phyloP scores from a whole-genome alignment of 2,888 invertebrate species.

The Idaea dimidiata region DNA sequence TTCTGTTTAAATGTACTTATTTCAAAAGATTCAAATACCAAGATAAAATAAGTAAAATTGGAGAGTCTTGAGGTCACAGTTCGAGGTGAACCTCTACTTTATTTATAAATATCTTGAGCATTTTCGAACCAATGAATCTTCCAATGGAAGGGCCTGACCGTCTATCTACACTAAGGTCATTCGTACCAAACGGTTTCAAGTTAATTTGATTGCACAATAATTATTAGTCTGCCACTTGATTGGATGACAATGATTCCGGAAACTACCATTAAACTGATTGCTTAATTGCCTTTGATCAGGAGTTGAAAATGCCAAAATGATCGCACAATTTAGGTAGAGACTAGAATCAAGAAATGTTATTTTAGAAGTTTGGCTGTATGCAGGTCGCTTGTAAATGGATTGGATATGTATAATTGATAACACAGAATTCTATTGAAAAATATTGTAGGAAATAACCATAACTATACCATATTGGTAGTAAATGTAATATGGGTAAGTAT shows the following conservation, averaged over 20 bases:
- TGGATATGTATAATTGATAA: no score
- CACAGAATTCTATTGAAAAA: no score
- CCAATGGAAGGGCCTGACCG: neutral
- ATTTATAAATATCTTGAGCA: conserved; percentile 14
- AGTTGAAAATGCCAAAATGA: no score
- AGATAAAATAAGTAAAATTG: neutral
- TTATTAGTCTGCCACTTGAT: conserved; percentile 6
- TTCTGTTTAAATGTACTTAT: no score
- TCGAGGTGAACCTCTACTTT: neutral
- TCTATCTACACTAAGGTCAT: neutral
- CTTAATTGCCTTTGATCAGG: neutral
- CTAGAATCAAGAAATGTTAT: no score
- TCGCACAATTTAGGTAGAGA: no score
- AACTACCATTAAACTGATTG: neutral
- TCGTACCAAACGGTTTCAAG: neutral
- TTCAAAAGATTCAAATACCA: no score
- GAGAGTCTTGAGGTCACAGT: neutral
- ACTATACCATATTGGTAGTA: no score
- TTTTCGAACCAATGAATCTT: conserved; percentile 5
- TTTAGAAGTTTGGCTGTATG: no score
- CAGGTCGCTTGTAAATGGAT: no score
- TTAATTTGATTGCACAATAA: neutral
- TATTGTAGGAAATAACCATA: no score
- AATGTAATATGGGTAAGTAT: no score
- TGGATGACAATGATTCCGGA: conserved; percentile 15